Evolutionary conservation across 2,888 invertebrate species (phyloP), one percentile per base, ranked within the genome.

Genomic region (Ethmia dodecea): DNA sequence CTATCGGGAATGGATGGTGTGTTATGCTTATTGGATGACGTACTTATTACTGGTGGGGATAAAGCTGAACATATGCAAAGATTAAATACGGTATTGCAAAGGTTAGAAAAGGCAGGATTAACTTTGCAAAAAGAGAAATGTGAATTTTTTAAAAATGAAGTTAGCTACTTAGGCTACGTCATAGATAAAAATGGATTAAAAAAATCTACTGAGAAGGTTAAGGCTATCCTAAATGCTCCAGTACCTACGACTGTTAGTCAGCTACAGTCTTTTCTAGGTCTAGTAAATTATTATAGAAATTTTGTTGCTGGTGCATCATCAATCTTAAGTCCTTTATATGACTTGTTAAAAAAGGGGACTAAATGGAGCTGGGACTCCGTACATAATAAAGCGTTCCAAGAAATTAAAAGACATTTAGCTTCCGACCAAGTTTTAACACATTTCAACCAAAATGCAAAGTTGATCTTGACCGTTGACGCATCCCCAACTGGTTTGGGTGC

Each of bases 381-480:
- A 4, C 30, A 35, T 13, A 6, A 35, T 2, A 10, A 28, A 2
- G 30, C 30, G 5, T 30, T 35, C 13, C 9, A 26, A 1, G 12
- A 8, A 10, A 16, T 35, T 14, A 38, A 35, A 32, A 16, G 22
- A 13, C 11, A 14, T 24, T 35, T 35, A 26, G 20, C 30, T 25
- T 45, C 38, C 1, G 42, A 45, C 14, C 36, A 33, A 12, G 38
- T 43, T 4, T 16, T 51, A 8, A 31, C 43, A 9, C 45, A 48
- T 22, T 51, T 33, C 22, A 31, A 49, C 16, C 38, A 29, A 10
- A 28, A 28, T 2, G 31, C 43, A 13, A 38, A 34, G 27, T 4
- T 47, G 16, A 41, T 44, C 10, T 42, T 49, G 15, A 47, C 44
- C 1, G 43, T 48, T 3, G 48, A 49, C 27, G 52, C 49, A n/a